Base-by-base conservation (phyloP, 2,797 vertebrate species). In the Tragelaphus oryx region DNA sequence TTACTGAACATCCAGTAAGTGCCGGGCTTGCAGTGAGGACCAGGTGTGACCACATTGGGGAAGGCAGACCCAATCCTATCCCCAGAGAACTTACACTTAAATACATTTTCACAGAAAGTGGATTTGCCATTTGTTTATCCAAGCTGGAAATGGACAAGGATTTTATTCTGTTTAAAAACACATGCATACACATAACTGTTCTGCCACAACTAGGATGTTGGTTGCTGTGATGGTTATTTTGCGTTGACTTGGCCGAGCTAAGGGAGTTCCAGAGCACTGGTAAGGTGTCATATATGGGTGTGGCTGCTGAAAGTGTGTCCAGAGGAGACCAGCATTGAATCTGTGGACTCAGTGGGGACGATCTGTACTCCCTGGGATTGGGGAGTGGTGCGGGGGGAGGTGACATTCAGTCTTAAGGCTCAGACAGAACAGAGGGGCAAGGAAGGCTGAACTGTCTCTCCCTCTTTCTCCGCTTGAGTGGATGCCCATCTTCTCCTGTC, bases 161-260 rank as follows among this genome's bases (percentile, higher is more conserved):
- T 75, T 94, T 95, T 88, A 57, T 83, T 92, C 59, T 78, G n/a
- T 54, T 91, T 81, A 59, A 55, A 89, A 65, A 84, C 24, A 33
- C 10, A 18, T 8, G 37, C 14, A 87, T 17, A 48, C 24, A 46
- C 24, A 24, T 4, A 89, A 30, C n/a, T 46, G 44, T 74, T 50
- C 13, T 80, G n/a, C 10, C 16, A 8, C 83, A 86, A 50, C 20
- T 33, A 41, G 48, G 33, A 14, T 90, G 44, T 68, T 65, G 52
- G 50, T 54, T 65, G 57, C 50, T 52, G 33, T 30, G 50, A 16
- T 22, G 44, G 54, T 68, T 84, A 18, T 59, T 91, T 87, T 79
- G 33, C 37, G 8, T 65, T 48, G 30, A 48, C 33, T 20, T 65
- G n/a, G 48, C 60, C 1, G 16, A 50, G 57, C 57, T 68, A 8